phyloP scores from a whole-genome alignment of 2,888 invertebrate species.

The Mechanitis mazaeus region DNA sequence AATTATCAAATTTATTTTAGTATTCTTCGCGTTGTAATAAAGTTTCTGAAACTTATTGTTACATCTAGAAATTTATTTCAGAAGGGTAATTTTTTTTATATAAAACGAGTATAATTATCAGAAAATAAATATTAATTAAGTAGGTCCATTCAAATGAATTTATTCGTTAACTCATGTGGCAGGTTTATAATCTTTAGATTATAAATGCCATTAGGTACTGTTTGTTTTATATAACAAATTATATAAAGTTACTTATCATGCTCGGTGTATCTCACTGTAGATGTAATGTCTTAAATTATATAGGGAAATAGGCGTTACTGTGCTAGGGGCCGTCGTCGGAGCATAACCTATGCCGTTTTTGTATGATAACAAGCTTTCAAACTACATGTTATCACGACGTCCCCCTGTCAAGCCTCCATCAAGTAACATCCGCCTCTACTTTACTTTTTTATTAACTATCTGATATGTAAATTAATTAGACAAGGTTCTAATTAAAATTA shows the following conservation, averaged over 20 bases:
- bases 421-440: conserved; percentile 68
- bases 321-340: conserved; percentile 57
- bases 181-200: too few relatives aligned
- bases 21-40: conserved; percentile 5
- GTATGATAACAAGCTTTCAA: conserved; percentile 66
- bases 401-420: conserved; percentile 70
- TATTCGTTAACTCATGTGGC: too few relatives aligned
- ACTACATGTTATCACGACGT: conserved; percentile 68
- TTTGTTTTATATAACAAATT: not conserved
- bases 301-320: conserved; percentile 53
- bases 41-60: conserved; percentile 5
- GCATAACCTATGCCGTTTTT: conserved; percentile 67
- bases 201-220: not conserved
- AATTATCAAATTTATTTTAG: conserved; percentile 13
- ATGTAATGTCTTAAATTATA: conserved; percentile 19
- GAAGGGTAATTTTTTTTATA: not conserved
- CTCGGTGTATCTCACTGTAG: conserved; percentile 10
- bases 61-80: not conserved
- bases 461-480: conserved; percentile 31
- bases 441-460: conserved; percentile 48
- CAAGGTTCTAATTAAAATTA: conserved; percentile 42
- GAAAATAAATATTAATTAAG: too few relatives aligned
- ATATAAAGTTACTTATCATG: conserved; percentile 5
- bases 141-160: too few relatives aligned
- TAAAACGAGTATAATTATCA: too few relatives aligned